These are phyloP conservation scores for Xenopus tropicalis DNA, from an alignment of 2,113 vertebrate species.

Conservation along the genomic window UCB_Xtro_10.0 CM004449.2:110056501-110057000, in stretches of 20 bases:
- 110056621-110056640: conserved; percentile 68
- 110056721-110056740: conserved; percentile 84
- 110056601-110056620: conserved; percentile 70
- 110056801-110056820: conserved; percentile 69
- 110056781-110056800: conserved; percentile 62
- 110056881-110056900: conserved; percentile 57
- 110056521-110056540: conserved; percentile 86
- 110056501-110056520: conserved; percentile 90
- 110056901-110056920: background rate
- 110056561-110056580: conserved; percentile 81
- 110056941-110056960: too few species aligned
- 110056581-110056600: conserved; percentile 67
- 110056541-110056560: conserved; percentile 83
- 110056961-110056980: too few species aligned
- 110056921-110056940: background rate
- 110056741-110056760: conserved; percentile 66
- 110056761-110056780: conserved; percentile 65
- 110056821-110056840: conserved; percentile 64
- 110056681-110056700: conserved; percentile 80
- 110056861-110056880: conserved; percentile 77
- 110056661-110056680: conserved; percentile 80
- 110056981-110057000: too few species aligned
- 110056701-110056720: conserved; percentile 74
- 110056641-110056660: conserved; percentile 64
- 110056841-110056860: conserved; percentile 72